Conservation (phyloP, 2,113 vertebrate genomes). For the Podilymbus podiceps region DNA sequence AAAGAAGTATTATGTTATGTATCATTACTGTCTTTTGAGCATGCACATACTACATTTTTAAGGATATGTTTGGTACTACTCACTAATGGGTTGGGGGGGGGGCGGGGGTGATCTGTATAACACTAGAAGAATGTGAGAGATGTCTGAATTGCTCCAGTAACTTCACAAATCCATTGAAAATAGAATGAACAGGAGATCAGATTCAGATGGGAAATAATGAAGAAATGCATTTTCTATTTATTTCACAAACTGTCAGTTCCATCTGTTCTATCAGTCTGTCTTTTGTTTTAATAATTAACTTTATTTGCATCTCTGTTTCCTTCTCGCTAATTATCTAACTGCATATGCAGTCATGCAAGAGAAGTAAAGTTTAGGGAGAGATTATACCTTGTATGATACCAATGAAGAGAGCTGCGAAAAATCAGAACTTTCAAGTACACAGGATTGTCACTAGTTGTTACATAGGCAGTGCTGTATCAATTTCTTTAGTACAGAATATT, state of each 20-base stretch:
- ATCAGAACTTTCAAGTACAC: neutral
- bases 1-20: neutral
- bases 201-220: neutral
- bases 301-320: neutral
- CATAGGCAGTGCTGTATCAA: neutral
- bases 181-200: neutral
- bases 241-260: neutral
- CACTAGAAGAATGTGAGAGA: neutral
- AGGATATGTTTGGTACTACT: neutral
- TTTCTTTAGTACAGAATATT: neutral
- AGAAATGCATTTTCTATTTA: neutral
- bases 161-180: neutral
- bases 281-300: neutral
- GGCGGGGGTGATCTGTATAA: neutral
- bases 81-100: neutral
- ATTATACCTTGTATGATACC: neutral
- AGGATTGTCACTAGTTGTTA: neutral
- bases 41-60: neutral
- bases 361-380: neutral
- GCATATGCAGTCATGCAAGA: neutral
- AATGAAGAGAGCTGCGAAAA: neutral
- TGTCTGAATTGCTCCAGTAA: neutral
- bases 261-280: neutral
- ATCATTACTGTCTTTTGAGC: neutral
- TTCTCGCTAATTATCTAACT: neutral